Conservation (phyloP, 2,888 invertebrate genomes). For the Orthonevra nobilis region DNA sequence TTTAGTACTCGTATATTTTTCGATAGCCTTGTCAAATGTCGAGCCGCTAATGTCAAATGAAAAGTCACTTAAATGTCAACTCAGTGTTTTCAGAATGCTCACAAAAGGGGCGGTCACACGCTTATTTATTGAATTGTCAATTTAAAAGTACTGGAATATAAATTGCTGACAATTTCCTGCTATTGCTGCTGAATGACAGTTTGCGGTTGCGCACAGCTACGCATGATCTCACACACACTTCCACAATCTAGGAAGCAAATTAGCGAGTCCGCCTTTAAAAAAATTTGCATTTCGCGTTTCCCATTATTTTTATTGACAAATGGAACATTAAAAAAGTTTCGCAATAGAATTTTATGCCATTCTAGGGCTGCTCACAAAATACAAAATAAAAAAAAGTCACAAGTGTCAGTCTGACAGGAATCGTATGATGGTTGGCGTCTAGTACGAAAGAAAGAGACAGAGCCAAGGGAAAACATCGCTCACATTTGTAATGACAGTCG, state of each 20-base stretch:
- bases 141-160: conserved; percentile 50
- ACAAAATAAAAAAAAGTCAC: conserved; percentile 28
- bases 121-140: conserved; percentile 61
- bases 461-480: conserved; percentile 18
- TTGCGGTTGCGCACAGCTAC: conserved; percentile 20
- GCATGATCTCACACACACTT: conserved; percentile 14
- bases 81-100: conserved; percentile 43
- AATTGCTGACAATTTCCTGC: conserved; percentile 59
- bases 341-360: conserved; percentile 32
- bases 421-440: too few relatives aligned
- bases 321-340: conserved; percentile 44
- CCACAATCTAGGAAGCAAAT: conserved; percentile 56
- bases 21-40: too few relatives aligned
- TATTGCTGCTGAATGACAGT: conserved; percentile 2
- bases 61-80: conserved; percentile 54
- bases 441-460: background rate
- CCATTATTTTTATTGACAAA: conserved; percentile 64
- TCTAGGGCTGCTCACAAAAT: background rate
- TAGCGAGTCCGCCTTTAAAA: conserved; percentile 54
- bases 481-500: conserved; percentile 60
- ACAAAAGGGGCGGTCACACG: conserved; percentile 38
- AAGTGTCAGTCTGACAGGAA: conserved; percentile 60
- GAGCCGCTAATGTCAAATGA: background rate
- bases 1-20: too few relatives aligned
- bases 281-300: conserved; percentile 62